Conservation (phyloP, 2,888 invertebrate genomes). For the Mythimna pallens region DNA sequence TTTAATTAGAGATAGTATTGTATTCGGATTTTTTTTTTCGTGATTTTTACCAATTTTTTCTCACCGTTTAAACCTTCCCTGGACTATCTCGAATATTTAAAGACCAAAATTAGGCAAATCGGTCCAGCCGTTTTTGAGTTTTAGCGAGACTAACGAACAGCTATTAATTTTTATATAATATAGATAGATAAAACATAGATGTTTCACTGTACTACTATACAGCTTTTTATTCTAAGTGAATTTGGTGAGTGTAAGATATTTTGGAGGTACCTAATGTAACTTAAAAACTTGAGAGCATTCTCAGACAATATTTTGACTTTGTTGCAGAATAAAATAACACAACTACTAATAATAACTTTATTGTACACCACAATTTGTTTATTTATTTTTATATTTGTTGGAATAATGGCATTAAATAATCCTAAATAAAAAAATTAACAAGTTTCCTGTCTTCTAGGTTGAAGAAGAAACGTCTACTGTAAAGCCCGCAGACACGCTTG, state of each 20-base stretch:
- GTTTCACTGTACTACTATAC: background rate
- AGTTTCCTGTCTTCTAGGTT: constrained; percentile 66
- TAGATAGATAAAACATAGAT: background rate
- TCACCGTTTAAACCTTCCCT: too few relatives aligned
- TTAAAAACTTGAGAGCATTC: background rate
- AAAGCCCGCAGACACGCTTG: constrained; percentile 81
- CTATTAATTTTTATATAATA: too few relatives aligned
- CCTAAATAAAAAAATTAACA: background rate
- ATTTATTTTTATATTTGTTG: background rate
- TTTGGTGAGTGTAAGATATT: background rate
- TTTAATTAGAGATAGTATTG: too few relatives aligned
- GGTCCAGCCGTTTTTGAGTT: too few relatives aligned
- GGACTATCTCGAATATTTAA: too few relatives aligned
- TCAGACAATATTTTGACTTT: background rate
- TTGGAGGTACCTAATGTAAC: background rate
- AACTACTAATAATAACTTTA: too few relatives aligned
- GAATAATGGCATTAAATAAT: too few relatives aligned
- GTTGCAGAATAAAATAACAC: background rate
- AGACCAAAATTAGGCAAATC: too few relatives aligned
- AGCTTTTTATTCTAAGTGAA: background rate
- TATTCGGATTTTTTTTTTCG: too few relatives aligned
- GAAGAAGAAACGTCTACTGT: constrained; percentile 80
- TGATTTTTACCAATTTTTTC: too few relatives aligned
- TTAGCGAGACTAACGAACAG: too few relatives aligned
- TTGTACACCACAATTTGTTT: background rate